Evolutionary conservation across 2,113 vertebrate genomes (phyloP).

Genomic region (Pandion haliaetus): DNA sequence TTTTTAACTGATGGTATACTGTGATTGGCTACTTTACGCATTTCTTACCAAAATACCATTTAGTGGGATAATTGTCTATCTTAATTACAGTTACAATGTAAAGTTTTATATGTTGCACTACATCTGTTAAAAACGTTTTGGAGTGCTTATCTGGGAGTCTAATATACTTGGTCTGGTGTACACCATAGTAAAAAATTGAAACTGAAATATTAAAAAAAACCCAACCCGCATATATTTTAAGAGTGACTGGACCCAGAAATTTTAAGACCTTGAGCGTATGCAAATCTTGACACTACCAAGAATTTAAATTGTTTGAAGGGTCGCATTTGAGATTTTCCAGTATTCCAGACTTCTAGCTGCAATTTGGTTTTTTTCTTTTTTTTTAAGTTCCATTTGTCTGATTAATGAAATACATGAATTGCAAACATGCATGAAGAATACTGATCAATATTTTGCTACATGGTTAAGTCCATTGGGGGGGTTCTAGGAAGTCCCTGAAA

Average conservation of each 20-base stretch:
- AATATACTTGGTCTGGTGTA: neutral
- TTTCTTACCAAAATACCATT: neutral
- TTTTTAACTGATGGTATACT: neutral
- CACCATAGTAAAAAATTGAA: neutral
- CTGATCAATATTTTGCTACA: neutral
- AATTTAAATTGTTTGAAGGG: neutral
- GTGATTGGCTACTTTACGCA: neutral
- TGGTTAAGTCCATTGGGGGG: neutral
- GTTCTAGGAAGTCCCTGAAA: neutral
- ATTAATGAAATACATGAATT: fast-evolving
- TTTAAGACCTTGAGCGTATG: neutral
- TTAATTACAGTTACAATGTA: neutral
- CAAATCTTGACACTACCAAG: neutral
- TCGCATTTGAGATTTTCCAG: neutral
- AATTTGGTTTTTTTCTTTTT: neutral
- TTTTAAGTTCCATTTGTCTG: neutral
- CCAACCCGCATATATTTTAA: neutral
- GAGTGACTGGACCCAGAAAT: neutral
- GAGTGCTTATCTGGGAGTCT: neutral
- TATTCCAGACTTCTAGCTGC: neutral
- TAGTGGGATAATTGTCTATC: neutral
- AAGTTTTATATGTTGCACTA: neutral
- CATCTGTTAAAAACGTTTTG: neutral
- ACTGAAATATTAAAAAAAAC: neutral
- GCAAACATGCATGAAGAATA: neutral